These are phyloP conservation scores for Amphimallon solstitiale DNA, from an alignment of 2,888 invertebrate genomes.

Conservation along the genomic window DNA sequence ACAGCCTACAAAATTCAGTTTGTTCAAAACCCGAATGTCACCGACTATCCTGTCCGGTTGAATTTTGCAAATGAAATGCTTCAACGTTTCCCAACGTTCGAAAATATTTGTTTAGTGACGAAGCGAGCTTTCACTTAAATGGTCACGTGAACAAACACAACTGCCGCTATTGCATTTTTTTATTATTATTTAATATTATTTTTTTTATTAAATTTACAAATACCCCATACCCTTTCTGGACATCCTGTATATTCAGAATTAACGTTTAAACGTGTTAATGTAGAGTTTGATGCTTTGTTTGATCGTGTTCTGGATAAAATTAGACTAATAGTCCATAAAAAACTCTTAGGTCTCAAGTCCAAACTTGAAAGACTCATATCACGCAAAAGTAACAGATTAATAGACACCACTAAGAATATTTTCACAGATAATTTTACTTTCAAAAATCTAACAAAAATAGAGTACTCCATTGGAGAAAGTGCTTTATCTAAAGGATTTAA, in stretches of 20 bases:
- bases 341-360: neutral
- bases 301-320: neutral
- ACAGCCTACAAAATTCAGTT: too few relatives aligned
- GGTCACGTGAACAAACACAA: too few relatives aligned
- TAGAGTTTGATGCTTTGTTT: neutral
- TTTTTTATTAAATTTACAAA: too few relatives aligned
- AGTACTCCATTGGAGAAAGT: neutral
- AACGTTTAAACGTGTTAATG: neutral
- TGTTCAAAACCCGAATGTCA: too few relatives aligned
- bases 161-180: too few relatives aligned
- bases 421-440: neutral
- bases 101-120: too few relatives aligned
- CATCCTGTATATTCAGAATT: neutral
- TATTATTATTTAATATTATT: too few relatives aligned
- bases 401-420: neutral
- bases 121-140: too few relatives aligned
- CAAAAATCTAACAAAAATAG: neutral
- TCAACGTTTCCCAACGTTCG: too few relatives aligned
- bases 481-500: neutral
- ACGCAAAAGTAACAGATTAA: neutral
- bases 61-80: too few relatives aligned
- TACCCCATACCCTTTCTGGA: too few relatives aligned
- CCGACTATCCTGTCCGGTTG: too few relatives aligned
- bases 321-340: neutral
- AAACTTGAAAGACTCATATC: neutral